Percentiles rank a stretch among this genome's conserved stretches.
Evolutionary conservation across 2,888 invertebrate species (phyloP).

Genomic region (Proisotoma minuta): DNA sequence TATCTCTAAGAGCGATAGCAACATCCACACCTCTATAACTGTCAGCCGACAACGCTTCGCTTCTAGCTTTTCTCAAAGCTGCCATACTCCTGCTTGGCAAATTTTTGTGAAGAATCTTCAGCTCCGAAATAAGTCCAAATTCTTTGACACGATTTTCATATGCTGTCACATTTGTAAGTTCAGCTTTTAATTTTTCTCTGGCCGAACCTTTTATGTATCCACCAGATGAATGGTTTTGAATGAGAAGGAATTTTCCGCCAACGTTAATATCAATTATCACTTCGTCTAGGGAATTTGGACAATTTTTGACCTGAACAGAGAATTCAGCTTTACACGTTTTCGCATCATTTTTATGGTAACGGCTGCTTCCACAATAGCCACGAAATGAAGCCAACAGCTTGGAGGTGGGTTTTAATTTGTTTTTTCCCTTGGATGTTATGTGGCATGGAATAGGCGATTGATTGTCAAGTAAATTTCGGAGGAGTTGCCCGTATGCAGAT

Average conservation of each 20-base stretch:
- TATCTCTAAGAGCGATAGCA: neutral
- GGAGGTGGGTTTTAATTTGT: neutral
- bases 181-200: no score
- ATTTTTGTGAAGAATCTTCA: neutral
- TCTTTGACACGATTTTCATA: no score
- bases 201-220: no score
- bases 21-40: neutral
- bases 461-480: neutral
- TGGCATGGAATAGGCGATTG: neutral
- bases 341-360: neutral
- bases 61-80: neutral
- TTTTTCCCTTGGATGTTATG: neutral
- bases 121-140: no score
- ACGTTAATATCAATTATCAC: neutral
- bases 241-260: neutral
- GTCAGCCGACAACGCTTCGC: neutral
- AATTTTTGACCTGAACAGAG: neutral
- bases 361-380: neutral
- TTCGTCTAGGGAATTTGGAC: neutral
- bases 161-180: no score
- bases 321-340: neutral
- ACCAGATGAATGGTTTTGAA: no score
- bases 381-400: neutral
- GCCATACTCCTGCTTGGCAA: neutral
- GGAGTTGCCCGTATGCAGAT: neutral